Conservation (phyloP, 1,140 invertebrate species). For the Heliconius himera region DNA sequence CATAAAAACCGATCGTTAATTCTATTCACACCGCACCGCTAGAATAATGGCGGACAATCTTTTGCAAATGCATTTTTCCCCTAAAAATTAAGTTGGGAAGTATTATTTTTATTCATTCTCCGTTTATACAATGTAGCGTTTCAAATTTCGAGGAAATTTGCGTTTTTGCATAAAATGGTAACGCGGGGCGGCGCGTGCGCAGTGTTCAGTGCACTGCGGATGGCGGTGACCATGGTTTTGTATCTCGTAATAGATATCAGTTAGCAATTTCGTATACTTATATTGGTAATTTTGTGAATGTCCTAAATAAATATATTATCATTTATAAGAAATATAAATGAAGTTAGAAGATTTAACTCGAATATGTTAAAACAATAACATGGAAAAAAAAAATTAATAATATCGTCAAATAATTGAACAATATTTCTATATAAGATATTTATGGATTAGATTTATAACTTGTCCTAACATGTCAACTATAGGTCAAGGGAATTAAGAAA, state of each 20-base stretch:
- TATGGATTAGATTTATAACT: too few relatives aligned
- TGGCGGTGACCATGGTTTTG: not conserved
- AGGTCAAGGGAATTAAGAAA: too few relatives aligned
- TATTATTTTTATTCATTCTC: conserved; percentile 76
- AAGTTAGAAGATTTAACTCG: too few relatives aligned
- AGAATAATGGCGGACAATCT: conserved; percentile 40
- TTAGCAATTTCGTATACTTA: too few relatives aligned
- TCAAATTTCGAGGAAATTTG: conserved; percentile 80
- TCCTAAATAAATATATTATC: too few relatives aligned
- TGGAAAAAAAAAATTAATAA: too few relatives aligned
- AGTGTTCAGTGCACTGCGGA: not conserved
- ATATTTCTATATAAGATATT: too few relatives aligned
- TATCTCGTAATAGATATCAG: not conserved
- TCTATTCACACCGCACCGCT: conserved; percentile 52
- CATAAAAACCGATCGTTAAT: conserved; percentile 73
- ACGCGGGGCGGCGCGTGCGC: conserved; percentile 67
- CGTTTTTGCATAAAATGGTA: conserved; percentile 80
- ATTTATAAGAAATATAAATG: too few relatives aligned
- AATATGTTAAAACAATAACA: too few relatives aligned
- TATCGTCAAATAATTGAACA: too few relatives aligned
- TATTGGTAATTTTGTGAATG: too few relatives aligned
- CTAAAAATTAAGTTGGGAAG: conserved; percentile 65
- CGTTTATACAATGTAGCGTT: conserved; percentile 72
- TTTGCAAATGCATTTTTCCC: conserved; percentile 67
- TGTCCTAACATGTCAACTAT: too few relatives aligned